These are phyloP conservation scores for Rattus rattus DNA, from an alignment of 2,113 vertebrate genomes.

Conservation along the genomic window DNA sequence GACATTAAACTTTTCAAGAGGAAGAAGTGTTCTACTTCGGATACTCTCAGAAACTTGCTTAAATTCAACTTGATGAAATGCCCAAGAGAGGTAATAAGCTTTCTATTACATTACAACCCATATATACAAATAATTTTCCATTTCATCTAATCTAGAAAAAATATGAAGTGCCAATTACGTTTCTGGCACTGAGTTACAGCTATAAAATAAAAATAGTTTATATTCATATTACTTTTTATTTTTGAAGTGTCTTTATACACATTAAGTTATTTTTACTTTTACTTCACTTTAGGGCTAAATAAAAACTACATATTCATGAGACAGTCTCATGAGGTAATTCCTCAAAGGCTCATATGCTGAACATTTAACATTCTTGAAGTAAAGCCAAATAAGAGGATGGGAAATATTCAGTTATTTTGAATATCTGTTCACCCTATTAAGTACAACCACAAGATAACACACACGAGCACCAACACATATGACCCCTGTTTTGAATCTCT, in stretches of 20 bases:
- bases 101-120: neutral
- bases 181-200: neutral
- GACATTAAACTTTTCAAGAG: neutral
- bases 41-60: neutral
- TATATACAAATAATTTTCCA: constrained; percentile 11
- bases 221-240: neutral
- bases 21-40: neutral
- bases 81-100: neutral
- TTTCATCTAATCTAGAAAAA: constrained; percentile 24
- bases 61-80: neutral
- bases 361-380: neutral
- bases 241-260: neutral
- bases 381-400: neutral
- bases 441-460: neutral
- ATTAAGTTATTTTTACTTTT: constrained; percentile 35
- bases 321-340: neutral
- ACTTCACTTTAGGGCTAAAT: neutral
- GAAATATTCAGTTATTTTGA: neutral
- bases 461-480: neutral
- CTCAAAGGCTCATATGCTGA: neutral
- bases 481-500: neutral
- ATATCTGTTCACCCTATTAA: neutral
- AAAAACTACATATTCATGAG: constrained; percentile 12
- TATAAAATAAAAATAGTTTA: constrained; percentile 37
- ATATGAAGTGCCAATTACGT: neutral